Evolutionary conservation across 2,797 vertebrate species (phyloP), one percentile per base, ranked within the genome.

Genomic region (Prionace glauca): DNA sequence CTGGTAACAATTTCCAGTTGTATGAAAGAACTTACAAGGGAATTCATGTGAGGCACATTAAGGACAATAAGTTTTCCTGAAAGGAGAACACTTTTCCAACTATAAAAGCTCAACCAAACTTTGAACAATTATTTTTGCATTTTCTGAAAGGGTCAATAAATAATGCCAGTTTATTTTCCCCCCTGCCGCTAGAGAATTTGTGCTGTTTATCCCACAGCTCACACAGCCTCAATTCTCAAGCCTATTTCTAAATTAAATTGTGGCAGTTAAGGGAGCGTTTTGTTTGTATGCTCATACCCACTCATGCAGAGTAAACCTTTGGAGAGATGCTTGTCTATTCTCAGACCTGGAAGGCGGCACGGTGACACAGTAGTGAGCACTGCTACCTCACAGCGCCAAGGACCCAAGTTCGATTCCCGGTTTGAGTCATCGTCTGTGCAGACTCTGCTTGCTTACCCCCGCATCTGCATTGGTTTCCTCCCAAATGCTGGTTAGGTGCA

Each of bases 21-120:
- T 99, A 97, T 99, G 99, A 96, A 98, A 99, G 8, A 99, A 96
- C 97, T 99, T 99, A 96, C 99, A 99, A 0, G 99, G 99, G 95
- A 99, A 99, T 95, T 99, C 99, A 92, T 98, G 98, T 99, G 93
- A 9, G 26, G 0, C 9, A 0, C 1, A 96, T 99, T 97, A 98
- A 99, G 98, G 98, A 95, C 29, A 96, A 97, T 0, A 24, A 2
- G 62, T 36, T 65, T 67, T 91, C 29, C 32, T 91, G 88, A 91
- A 62, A 91, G 9, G 56, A 32, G 29, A 65, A 91, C 29, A n/a
- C 18, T 36, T 36, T 36, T 91, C 18, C 20, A 65, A n/a, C 32
- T 20, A 65, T n/a, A n/a, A 26, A n/a, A 65, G 32, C 18, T 91
- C 32, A 91, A 36, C 18, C 16, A 36, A 65, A 32, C 32, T 16